Evolutionary conservation across 2,888 invertebrate species (phyloP).

Genomic region (Himalopsyche japonica): DNA sequence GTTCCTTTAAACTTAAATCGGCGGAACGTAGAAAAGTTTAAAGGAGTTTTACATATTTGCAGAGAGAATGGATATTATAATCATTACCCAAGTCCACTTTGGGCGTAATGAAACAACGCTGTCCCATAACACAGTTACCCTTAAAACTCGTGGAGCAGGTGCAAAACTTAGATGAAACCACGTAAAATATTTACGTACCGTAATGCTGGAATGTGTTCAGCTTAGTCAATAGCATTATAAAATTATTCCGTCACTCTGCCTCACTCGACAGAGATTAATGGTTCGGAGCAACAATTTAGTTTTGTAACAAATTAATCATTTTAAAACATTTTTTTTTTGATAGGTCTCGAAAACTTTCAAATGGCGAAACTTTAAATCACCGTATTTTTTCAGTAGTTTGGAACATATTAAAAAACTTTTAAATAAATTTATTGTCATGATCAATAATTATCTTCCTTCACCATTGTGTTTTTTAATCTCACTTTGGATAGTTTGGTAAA

Average conservation of each 20-base stretch:
- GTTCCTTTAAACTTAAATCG: background rate
- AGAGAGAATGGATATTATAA: background rate
- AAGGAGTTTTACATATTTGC: background rate
- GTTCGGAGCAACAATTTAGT: background rate
- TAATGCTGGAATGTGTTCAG: background rate
- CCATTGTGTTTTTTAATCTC: too few relatives aligned
- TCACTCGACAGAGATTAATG: background rate
- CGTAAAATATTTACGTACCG: slow-evolving; percentile 7
- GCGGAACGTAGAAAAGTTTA: background rate
- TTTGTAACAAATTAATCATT: background rate
- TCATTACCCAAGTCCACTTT: background rate
- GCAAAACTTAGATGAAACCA: slow-evolving; percentile 6
- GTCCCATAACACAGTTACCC: background rate
- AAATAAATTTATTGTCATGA: background rate
- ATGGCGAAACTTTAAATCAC: background rate
- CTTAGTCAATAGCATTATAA: slow-evolving; percentile 7
- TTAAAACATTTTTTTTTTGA: background rate
- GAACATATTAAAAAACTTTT: background rate
- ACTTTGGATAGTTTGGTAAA: too few relatives aligned
- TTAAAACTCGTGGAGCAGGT: slow-evolving; percentile 10
- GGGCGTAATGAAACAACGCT: slow-evolving; percentile 4
- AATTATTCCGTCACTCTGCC: slow-evolving; percentile 1
- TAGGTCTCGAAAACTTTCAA: background rate
- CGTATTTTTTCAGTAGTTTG: background rate
- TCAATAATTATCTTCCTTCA: background rate